These are phyloP conservation scores for Colistium nudipinnis DNA, from an alignment of 2,113 vertebrate species.

Conservation along the genomic window DNA sequence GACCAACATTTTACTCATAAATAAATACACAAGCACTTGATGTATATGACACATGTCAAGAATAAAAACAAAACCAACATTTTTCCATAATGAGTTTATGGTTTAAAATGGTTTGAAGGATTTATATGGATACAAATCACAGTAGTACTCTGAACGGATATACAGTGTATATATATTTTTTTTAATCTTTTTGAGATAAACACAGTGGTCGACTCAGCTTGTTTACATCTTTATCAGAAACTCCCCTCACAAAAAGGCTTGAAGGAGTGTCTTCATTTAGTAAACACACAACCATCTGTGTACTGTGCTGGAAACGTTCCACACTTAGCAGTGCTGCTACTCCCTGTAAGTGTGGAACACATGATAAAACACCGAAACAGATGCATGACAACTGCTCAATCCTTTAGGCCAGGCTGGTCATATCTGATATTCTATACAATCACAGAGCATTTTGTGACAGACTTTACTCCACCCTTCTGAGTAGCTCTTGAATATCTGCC, in stretches of 20 bases:
- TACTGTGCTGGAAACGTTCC: conserved; percentile 10
- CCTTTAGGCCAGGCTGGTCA: not conserved
- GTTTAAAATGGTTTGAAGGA: too few relatives aligned
- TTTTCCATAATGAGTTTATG: too few relatives aligned
- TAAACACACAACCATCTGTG: conserved; percentile 66
- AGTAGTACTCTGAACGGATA: not conserved
- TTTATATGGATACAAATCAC: conserved; percentile 15
- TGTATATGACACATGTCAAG: too few relatives aligned
- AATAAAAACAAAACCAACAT: too few relatives aligned
- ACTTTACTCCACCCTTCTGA: conserved; percentile 66
- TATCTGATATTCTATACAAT: not conserved
- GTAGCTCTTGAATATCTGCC: conserved; percentile 88
- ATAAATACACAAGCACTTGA: too few relatives aligned
- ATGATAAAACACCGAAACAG: not conserved
- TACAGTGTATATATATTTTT: conserved; percentile 32
- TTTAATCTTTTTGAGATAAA: conserved; percentile 5
- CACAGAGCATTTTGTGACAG: not conserved
- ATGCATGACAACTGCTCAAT: conserved; percentile 12
- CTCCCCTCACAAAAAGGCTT: conserved; percentile 65
- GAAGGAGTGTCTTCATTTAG: conserved; percentile 77
- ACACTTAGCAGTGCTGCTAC: not conserved
- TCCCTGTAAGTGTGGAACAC: not conserved
- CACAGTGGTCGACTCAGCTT: conserved; percentile 47
- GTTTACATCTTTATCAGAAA: conserved; percentile 78
- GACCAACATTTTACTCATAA: too few relatives aligned